A percentile compares a stretch with the other conserved stretches of the same genome.
phyloP scores from a whole-genome alignment of 2,888 invertebrate species.

The Nycteola revayana region DNA sequence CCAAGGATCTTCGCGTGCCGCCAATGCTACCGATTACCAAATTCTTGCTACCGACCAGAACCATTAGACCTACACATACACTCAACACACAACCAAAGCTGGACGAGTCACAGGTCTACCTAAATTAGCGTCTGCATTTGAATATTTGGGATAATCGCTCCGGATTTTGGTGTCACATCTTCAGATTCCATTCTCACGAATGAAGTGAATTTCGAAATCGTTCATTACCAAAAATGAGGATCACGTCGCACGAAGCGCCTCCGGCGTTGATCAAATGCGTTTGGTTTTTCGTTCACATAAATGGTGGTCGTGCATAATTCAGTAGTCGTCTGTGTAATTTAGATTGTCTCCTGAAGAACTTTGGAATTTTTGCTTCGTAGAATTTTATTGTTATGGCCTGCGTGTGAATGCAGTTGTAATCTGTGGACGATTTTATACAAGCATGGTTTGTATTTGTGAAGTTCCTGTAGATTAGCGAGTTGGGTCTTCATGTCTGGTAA shows the following conservation, averaged over 20 bases:
- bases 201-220: constrained; percentile 30
- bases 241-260: constrained; percentile 27
- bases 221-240: constrained; percentile 25
- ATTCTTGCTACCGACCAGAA: constrained; percentile 47
- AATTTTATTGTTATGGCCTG: no score
- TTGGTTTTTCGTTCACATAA: constrained; percentile 19
- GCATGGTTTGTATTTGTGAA: no score
- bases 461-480: no score
- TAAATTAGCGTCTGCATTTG: constrained; percentile 15
- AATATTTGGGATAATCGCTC: constrained; percentile 33
- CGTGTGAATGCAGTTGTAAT: no score
- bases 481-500: no score
- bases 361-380: no score
- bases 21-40: constrained; percentile 61
- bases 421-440: no score
- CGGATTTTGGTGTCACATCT: constrained; percentile 42
- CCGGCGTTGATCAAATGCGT: constrained; percentile 27
- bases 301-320: constrained; percentile 27
- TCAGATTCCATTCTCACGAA: constrained; percentile 55
- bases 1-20: constrained; percentile 48
- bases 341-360: constrained; percentile 6
- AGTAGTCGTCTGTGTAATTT: constrained; percentile 27
- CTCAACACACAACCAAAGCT: background rate
- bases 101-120: constrained; percentile 6
- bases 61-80: constrained; percentile 8